These are phyloP conservation scores for Chironomus tepperi DNA, from an alignment of 1,140 invertebrate genomes.

Conservation along the genomic window DNA sequence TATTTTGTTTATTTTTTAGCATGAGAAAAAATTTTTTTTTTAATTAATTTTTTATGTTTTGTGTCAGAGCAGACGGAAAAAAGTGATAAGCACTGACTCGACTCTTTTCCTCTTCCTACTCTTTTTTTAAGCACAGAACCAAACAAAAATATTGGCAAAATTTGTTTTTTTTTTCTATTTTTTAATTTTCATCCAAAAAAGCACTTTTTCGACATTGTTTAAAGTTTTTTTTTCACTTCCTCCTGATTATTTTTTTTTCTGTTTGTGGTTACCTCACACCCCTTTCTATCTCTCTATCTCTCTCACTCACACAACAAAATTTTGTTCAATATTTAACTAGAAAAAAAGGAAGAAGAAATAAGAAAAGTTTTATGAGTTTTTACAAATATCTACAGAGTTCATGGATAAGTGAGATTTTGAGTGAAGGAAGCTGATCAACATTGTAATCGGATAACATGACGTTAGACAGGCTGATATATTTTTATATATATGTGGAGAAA, in stretches of 20 bases:
- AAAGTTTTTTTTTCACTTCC: background rate
- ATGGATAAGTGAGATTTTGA: too few species aligned
- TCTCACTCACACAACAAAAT: background rate
- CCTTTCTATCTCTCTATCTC: too few species aligned
- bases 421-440: too few species aligned
- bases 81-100: background rate
- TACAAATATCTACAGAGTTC: too few species aligned
- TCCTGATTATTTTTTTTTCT: background rate
- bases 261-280: background rate
- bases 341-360: background rate
- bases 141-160: background rate
- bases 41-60: slow-evolving; percentile 15
- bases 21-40: background rate
- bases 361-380: background rate
- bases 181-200: slow-evolving; percentile 1
- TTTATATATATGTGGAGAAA: too few species aligned
- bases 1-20: background rate
- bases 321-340: slow-evolving; percentile 1
- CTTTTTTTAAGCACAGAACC: background rate
- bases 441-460: too few species aligned
- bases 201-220: background rate
- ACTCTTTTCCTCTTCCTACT: background rate
- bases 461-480: too few species aligned
- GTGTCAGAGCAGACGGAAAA: background rate
- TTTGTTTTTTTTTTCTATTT: background rate